Conservation (phyloP, 64 coral and sea anemone genomes). For the Montipora capricornis region DNA sequence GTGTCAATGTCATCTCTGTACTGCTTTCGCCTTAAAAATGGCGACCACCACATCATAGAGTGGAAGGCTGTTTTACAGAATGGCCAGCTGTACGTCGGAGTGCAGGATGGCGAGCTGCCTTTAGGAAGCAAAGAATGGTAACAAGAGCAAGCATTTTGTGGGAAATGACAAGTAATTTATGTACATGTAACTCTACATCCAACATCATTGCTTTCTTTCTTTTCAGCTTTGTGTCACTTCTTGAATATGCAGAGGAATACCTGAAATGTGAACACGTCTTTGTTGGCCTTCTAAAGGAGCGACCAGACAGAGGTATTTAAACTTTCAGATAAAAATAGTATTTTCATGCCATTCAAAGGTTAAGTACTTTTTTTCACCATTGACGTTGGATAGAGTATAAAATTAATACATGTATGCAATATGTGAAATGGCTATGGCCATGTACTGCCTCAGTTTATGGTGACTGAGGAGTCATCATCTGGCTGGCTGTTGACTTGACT, state of each 20-base stretch:
- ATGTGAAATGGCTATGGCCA: too few relatives aligned
- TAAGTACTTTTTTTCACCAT: too few relatives aligned
- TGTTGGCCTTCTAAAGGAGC: conserved; percentile 85
- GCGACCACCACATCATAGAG: conserved; percentile 76
- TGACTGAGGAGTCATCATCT: too few relatives aligned
- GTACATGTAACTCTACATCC: too few relatives aligned
- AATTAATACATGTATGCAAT: too few relatives aligned
- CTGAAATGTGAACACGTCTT: conserved; percentile 85
- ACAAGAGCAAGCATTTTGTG: too few relatives aligned
- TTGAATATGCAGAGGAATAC: conserved; percentile 94
- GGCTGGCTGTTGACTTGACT: too few relatives aligned
- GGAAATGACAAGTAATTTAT: too few relatives aligned
- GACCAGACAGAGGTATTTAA: conserved; percentile 80
- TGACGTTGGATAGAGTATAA: too few relatives aligned
- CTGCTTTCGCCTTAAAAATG: conserved; percentile 86
- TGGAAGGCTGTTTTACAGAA: conserved; percentile 75
- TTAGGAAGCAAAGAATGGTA: conserved; percentile 92
- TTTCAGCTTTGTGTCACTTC: conserved; percentile 82
- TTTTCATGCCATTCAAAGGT: too few relatives aligned
- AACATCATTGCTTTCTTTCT: background rate
- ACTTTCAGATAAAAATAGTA: background rate
- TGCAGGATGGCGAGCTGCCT: conserved; percentile 78
- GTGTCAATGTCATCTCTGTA: conserved; percentile 36
- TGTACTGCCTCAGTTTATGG: too few relatives aligned
- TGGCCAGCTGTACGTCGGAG: conserved; percentile 76